Evolutionary conservation across 2,113 vertebrate genomes (phyloP).

Genomic region (Sporophila hypoxantha): DNA sequence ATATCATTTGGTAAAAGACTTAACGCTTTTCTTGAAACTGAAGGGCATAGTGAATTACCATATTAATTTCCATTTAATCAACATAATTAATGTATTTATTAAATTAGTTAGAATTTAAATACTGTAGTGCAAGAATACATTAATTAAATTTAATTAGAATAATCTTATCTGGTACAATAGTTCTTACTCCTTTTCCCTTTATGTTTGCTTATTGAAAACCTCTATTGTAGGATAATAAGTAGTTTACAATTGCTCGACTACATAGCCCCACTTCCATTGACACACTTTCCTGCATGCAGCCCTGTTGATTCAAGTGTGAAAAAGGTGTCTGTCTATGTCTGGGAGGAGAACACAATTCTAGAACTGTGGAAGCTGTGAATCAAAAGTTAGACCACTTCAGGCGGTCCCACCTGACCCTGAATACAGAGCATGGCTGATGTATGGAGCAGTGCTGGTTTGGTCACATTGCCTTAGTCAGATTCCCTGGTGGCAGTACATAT

Average conservation of each 20-base stretch:
- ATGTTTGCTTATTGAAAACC: background rate
- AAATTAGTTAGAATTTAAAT: slow-evolving; percentile 22
- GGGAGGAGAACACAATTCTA: background rate
- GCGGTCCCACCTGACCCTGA: background rate
- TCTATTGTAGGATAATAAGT: background rate
- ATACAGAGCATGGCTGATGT: fast-evolving
- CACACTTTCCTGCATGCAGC: background rate
- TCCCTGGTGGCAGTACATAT: background rate
- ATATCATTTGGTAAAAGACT: background rate
- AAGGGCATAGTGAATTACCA: background rate
- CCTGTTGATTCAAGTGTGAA: background rate
- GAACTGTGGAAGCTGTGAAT: background rate
- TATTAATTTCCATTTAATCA: background rate
- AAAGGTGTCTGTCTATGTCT: fast-evolving
- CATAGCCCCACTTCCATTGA: fast-evolving
- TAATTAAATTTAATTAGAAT: slow-evolving; percentile 48
- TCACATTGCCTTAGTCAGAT: background rate
- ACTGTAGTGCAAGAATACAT: background rate
- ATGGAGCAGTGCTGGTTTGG: fast-evolving
- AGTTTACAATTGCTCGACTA: background rate
- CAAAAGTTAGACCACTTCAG: background rate
- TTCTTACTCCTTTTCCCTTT: background rate
- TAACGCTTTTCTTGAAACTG: background rate
- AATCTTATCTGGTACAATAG: background rate
- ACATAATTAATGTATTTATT: slow-evolving; percentile 35